Conservation (phyloP, 1,140 invertebrate genomes). For the Drosophila lacertosa region DNA sequence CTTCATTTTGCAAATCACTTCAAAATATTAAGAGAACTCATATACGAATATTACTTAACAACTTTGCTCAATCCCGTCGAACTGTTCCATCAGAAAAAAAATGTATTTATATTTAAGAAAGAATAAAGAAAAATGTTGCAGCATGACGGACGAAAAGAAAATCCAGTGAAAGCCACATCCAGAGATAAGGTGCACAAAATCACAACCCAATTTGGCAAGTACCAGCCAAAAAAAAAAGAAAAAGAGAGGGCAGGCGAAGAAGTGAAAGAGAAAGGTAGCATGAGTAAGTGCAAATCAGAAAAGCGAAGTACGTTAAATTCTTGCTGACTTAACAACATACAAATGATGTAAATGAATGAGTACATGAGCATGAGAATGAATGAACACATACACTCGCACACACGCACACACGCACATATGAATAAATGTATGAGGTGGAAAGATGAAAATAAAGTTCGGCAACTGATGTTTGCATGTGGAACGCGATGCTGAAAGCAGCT, state of each 20-base stretch:
- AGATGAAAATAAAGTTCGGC: slow-evolving; percentile 23
- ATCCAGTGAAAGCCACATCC: slow-evolving; percentile 20
- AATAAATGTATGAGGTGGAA: slow-evolving; percentile 70
- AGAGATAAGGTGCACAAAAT: slow-evolving; percentile 59
- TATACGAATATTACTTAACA: slow-evolving; percentile 44
- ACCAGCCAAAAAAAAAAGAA: slow-evolving; percentile 8
- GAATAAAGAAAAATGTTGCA: slow-evolving; percentile 23
- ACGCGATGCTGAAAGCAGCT: slow-evolving; percentile 77
- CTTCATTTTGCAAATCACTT: slow-evolving; percentile 66
- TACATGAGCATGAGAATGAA: slow-evolving; percentile 67
- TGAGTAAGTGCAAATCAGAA: slow-evolving; percentile 70
- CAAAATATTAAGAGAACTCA: slow-evolving; percentile 71
- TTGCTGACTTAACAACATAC: slow-evolving; percentile 81
- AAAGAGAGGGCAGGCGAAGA: neutral
- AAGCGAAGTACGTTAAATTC: slow-evolving; percentile 70
- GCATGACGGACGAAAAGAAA: slow-evolving; percentile 46
- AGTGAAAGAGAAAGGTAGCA: slow-evolving; percentile 8
- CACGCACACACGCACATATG: slow-evolving; percentile 36
- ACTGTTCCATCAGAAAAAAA: slow-evolving; percentile 2
- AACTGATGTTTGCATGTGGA: slow-evolving; percentile 74
- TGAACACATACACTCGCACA: slow-evolving; percentile 37
- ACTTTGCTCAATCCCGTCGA: slow-evolving; percentile 17
- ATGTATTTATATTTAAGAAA: neutral
- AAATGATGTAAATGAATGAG: slow-evolving; percentile 82
- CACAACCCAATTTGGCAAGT: slow-evolving; percentile 53